A percentile compares a stretch with the other conserved stretches of the same genome.
Conservation (phyloP, 2,888 invertebrate species). For the Liposcelis brunnea region DNA sequence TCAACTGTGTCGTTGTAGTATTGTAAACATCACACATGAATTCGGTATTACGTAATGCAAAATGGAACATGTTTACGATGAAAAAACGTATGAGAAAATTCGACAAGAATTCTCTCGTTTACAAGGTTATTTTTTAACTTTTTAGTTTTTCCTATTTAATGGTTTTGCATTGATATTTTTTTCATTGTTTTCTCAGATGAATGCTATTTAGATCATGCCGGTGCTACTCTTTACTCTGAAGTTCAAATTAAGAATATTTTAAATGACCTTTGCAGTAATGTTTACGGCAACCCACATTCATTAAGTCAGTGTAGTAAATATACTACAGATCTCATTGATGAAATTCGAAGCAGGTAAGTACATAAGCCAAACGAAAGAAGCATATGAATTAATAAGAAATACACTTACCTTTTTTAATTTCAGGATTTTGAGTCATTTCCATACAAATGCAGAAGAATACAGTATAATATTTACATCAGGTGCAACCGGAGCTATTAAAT, state of each 20-base stretch:
- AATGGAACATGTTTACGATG: no score
- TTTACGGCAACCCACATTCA: constrained; percentile 85
- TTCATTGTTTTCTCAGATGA: no score
- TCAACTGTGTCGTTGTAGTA: no score
- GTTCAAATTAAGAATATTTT: constrained; percentile 47
- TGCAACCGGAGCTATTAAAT: constrained; percentile 72
- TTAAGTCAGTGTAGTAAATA: constrained; percentile 50
- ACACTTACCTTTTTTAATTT: constrained; percentile 17
- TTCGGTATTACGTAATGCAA: no score
- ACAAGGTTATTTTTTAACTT: no score
- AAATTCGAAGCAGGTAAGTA: constrained; percentile 53
- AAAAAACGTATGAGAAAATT: no score
- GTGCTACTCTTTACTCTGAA: constrained; percentile 64
- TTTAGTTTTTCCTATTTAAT: no score
- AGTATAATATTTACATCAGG: constrained; percentile 86
- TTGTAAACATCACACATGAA: no score
- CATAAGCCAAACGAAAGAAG: neutral
- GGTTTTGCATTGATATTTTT: no score
- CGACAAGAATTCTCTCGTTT: no score
- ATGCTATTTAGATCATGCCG: constrained; percentile 80
- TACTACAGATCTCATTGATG: constrained; percentile 71
- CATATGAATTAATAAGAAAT: neutral
- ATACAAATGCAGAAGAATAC: constrained; percentile 63
- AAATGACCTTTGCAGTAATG: constrained; percentile 46
- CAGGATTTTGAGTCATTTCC: constrained; percentile 71